Evolutionary conservation across 1,140 invertebrate species (phyloP).

Genomic region (Mya arenaria): DNA sequence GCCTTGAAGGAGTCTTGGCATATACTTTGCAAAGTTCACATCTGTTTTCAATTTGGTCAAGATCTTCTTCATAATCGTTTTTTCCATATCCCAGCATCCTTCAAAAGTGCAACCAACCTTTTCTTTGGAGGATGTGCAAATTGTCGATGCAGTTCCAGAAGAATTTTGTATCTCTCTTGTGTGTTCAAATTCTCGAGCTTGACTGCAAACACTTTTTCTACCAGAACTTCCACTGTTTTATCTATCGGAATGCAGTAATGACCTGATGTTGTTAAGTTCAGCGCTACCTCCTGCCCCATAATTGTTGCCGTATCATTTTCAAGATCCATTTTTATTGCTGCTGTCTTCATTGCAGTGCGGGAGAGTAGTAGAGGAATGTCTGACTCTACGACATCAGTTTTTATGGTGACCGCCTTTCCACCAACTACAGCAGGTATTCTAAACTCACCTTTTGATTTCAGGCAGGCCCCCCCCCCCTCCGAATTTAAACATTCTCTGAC

Average conservation of each 20-base stretch:
- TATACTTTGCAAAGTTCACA: constrained; percentile 59
- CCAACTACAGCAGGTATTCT: constrained; percentile 47
- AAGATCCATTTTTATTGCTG: constrained; percentile 54
- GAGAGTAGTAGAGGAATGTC: constrained; percentile 60
- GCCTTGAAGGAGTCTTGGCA: constrained; percentile 49
- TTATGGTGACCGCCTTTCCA: constrained; percentile 53
- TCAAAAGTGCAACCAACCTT: constrained; percentile 45
- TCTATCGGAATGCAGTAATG: constrained; percentile 57
- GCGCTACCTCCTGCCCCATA: constrained; percentile 43
- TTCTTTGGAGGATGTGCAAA: constrained; percentile 62
- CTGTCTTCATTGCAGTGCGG: constrained; percentile 55
- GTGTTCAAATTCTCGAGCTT: constrained; percentile 19
- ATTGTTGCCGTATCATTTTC: constrained; percentile 56
- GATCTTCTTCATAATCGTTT: constrained; percentile 48
- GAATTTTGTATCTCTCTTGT: constrained; percentile 35
- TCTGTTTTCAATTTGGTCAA: constrained; percentile 27
- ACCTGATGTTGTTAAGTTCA: constrained; percentile 58
- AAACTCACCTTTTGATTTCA: constrained; percentile 36
- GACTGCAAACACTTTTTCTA: constrained; percentile 45
- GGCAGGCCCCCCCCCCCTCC: constrained; percentile 35
- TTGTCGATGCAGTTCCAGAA: constrained; percentile 53
- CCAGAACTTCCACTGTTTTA: constrained; percentile 22
- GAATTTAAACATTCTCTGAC: constrained; percentile 55
- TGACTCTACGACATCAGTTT: constrained; percentile 60
- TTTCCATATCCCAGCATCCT: constrained; percentile 53